Percentiles rank a stretch among this genome's conserved stretches.
phyloP scores from a whole-genome alignment of 2,888 invertebrate genomes.

The Drosophila kuntzei region DNA sequence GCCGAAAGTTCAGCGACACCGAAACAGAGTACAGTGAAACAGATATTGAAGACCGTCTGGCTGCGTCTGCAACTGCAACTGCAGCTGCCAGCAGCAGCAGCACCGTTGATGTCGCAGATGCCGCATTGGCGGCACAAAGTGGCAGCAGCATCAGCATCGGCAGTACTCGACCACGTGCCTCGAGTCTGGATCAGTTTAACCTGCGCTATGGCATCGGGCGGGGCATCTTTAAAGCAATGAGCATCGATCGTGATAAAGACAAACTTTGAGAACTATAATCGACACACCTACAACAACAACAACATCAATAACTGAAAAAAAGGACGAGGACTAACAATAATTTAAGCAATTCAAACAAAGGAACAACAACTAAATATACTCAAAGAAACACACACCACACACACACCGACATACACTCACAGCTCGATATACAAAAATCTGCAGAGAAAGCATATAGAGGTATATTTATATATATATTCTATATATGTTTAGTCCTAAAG shows the following conservation, averaged over 20 bases:
- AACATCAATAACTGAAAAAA: conserved; percentile 17
- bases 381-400: conserved; percentile 28
- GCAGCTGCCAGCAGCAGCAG: not conserved
- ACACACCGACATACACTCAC: conserved; percentile 23
- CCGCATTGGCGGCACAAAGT: conserved; percentile 25
- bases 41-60: conserved; percentile 73
- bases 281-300: conserved; percentile 13
- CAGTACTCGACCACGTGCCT: conserved; percentile 80
- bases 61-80: not conserved
- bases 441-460: conserved; percentile 35
- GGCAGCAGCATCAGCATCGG: conserved; percentile 37
- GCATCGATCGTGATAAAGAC: conserved; percentile 85
- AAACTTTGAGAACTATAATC: conserved; percentile 85
- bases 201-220: conserved; percentile 82
- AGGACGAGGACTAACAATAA: conserved; percentile 47
- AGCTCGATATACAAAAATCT: conserved; percentile 13
- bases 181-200: conserved; percentile 85
- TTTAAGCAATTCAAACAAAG: conserved; percentile 54
- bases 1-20: conserved; percentile 84
- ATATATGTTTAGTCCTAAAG: conserved; percentile 22
- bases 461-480: conserved; percentile 19
- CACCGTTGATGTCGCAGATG: conserved; percentile 7
- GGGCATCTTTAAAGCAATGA: conserved; percentile 85
- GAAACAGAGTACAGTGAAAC: conserved; percentile 84
- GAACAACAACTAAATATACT: conserved; percentile 45